Evolutionary conservation across 2,888 invertebrate species (phyloP).

Genomic region (Mesorhabditis sp.): DNA sequence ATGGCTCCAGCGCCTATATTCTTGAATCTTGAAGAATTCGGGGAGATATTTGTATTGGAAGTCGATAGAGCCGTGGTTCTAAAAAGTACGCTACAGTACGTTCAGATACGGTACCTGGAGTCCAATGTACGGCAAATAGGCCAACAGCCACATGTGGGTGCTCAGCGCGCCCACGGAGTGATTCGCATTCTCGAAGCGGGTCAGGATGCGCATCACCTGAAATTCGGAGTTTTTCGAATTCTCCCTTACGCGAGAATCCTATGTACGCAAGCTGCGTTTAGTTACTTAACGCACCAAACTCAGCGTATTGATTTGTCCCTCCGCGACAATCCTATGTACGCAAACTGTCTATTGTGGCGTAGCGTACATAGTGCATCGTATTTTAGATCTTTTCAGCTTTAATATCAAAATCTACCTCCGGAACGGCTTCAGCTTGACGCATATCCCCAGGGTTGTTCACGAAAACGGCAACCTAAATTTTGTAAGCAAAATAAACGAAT

Average conservation of each 20-base stretch:
- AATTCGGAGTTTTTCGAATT: neutral
- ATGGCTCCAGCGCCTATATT: conserved; percentile 55
- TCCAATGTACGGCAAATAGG: conserved; percentile 54
- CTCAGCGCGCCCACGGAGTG: conserved; percentile 49
- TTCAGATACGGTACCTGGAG: conserved; percentile 32
- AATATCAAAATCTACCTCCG: conserved; percentile 22
- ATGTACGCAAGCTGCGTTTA: too few relatives aligned
- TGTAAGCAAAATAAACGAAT: neutral
- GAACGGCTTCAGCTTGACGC: conserved; percentile 42
- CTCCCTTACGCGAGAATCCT: too few relatives aligned
- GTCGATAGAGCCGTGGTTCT: conserved; percentile 54
- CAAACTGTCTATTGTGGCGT: too few relatives aligned
- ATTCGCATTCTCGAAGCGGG: conserved; percentile 48
- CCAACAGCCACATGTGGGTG: conserved; percentile 56
- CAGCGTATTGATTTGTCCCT: too few relatives aligned
- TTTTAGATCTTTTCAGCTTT: neutral
- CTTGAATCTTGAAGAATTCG: conserved; percentile 51
- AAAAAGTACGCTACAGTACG: conserved; percentile 6
- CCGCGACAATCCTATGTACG: too few relatives aligned
- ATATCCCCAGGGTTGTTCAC: conserved; percentile 55
- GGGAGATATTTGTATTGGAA: conserved; percentile 56
- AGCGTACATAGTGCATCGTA: too few relatives aligned
- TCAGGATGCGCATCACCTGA: conserved; percentile 23
- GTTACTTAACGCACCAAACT: too few relatives aligned
- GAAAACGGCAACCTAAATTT: conserved; percentile 46